phyloP scores from a whole-genome alignment of 2,888 invertebrate species.

The Ferrisia virgata region DNA sequence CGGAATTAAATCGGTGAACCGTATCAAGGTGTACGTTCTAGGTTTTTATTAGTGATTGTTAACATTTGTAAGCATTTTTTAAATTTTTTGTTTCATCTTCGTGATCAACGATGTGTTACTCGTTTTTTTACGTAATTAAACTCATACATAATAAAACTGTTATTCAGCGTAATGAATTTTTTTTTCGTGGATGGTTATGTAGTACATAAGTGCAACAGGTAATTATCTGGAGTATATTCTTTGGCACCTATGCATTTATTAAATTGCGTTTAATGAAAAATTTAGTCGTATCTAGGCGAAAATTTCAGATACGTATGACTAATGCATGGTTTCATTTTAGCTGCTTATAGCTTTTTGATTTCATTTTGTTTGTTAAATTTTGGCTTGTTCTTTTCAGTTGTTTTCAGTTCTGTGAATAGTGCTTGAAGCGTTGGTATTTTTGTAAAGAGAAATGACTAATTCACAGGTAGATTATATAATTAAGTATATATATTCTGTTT shows the following conservation, averaged over 20 bases:
- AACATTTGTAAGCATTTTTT: constrained; percentile 11
- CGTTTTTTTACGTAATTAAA: background rate
- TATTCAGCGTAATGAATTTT: background rate
- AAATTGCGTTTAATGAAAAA: background rate
- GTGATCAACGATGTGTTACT: constrained; percentile 4
- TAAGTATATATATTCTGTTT: background rate
- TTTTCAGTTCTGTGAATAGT: constrained; percentile 31
- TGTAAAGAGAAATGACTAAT: constrained; percentile 57
- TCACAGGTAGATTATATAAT: constrained; percentile 57
- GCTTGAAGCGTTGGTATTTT: constrained; percentile 28
- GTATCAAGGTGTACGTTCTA: background rate
- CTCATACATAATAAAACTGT: background rate
- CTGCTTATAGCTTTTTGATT: background rate
- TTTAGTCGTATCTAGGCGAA: background rate
- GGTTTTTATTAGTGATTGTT: background rate
- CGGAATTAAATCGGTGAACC: constrained; percentile 40
- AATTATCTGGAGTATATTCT: background rate
- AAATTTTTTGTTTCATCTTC: background rate
- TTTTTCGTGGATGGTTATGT: background rate
- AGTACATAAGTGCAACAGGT: constrained; percentile 24
- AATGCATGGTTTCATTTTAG: background rate
- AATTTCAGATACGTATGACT: background rate
- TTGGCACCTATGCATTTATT: background rate
- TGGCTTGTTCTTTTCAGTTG: constrained; percentile 41
- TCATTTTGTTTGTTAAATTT: background rate